Evolutionary conservation across 2,888 invertebrate species (phyloP).

Genomic region (Scelioninae gen. 2): DNA sequence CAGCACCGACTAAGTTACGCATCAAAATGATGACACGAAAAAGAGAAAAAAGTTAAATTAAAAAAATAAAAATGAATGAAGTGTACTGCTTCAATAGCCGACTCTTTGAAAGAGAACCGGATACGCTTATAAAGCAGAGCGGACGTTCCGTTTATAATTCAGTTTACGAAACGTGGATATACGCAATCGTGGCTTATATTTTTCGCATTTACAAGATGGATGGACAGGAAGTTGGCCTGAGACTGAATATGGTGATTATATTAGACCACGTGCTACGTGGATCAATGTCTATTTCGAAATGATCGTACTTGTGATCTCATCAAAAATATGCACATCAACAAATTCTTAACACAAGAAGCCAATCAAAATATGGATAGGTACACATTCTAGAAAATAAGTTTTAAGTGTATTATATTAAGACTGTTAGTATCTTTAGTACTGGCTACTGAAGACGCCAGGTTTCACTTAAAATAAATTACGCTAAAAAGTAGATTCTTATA

Average conservation of each 20-base stretch:
- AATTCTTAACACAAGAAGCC: no score
- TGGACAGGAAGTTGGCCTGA: slow-evolving; percentile 71
- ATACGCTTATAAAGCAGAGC: slow-evolving; percentile 56
- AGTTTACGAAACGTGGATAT: slow-evolving; percentile 62
- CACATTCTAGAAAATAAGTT: no score
- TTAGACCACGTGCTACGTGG: slow-evolving; percentile 64
- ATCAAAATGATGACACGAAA: slow-evolving; percentile 48
- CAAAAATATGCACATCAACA: no score
- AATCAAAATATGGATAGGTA: no score
- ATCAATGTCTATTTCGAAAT: slow-evolving; percentile 55
- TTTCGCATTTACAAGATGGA: slow-evolving; percentile 62
- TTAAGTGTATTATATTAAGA: no score
- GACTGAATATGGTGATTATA: slow-evolving; percentile 67
- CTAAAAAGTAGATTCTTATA: no score
- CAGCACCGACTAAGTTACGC: no score
- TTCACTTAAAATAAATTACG: no score
- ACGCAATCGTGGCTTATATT: slow-evolving; percentile 54
- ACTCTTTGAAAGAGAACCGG: slow-evolving; percentile 59
- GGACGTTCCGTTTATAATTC: slow-evolving; percentile 62
- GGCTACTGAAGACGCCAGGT: no score
- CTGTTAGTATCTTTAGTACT: no score
- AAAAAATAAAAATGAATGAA: slow-evolving; percentile 48
- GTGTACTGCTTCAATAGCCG: slow-evolving; percentile 47
- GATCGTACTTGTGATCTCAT: slow-evolving; percentile 49
- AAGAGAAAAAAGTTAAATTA: slow-evolving; percentile 52